phyloP scores from a whole-genome alignment of 2,888 invertebrate genomes.

The Plagiodera versicolora region DNA sequence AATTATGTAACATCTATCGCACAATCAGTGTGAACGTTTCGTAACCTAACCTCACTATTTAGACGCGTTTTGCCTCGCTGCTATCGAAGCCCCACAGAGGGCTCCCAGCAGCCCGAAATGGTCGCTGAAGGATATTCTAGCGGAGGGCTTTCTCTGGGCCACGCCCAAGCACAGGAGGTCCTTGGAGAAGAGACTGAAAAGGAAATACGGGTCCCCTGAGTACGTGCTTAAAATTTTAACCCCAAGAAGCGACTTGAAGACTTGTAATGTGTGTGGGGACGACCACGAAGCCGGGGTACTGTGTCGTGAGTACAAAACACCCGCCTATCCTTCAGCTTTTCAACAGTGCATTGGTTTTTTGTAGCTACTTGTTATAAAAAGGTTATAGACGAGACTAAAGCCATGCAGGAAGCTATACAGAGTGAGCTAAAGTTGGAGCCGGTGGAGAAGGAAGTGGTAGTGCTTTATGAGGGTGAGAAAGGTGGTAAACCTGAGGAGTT shows the following conservation, averaged over 20 bases:
- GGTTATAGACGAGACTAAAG: constrained; percentile 78
- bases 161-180: constrained; percentile 80
- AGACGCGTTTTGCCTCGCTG: constrained; percentile 47
- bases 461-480: constrained; percentile 83
- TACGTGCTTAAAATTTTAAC: constrained; percentile 69
- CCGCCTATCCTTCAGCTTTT: background rate
- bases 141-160: constrained; percentile 78
- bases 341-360: background rate
- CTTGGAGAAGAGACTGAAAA: constrained; percentile 70
- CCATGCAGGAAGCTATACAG: constrained; percentile 76
- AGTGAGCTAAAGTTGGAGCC: constrained; percentile 70
- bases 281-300: constrained; percentile 76
- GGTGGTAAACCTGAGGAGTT: constrained; percentile 64
- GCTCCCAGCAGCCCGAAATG: constrained; percentile 34
- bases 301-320: constrained; percentile 68
- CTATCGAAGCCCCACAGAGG: constrained; percentile 32
- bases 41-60: constrained; percentile 40
- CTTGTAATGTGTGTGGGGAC: constrained; percentile 83
- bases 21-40: constrained; percentile 8
- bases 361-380: constrained; percentile 82
- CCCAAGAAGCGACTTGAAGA: constrained; percentile 73
- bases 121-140: constrained; percentile 66
- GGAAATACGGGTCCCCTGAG: constrained; percentile 72
- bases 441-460: constrained; percentile 81
- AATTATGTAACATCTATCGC: constrained; percentile 36